phyloP scores from a whole-genome alignment of 2,888 invertebrate genomes.

The Cryptocephalus primarius region DNA sequence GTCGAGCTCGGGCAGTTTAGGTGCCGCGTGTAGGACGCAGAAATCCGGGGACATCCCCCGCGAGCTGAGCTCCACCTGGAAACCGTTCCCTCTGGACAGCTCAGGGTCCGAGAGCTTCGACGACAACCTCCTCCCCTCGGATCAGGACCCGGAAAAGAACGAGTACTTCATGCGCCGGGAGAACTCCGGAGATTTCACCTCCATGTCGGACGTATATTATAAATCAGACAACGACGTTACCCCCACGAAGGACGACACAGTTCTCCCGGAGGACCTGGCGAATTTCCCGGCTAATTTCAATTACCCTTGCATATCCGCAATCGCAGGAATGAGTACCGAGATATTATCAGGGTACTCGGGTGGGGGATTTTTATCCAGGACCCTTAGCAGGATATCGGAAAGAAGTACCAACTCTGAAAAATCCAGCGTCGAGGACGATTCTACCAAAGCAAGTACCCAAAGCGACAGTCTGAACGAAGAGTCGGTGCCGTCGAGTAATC shows the following conservation, averaged over 20 bases:
- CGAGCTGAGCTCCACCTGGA: constrained; percentile 71
- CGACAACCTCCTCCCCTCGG: constrained; percentile 70
- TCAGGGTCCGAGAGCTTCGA: constrained; percentile 79
- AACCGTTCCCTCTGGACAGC: constrained; percentile 73
- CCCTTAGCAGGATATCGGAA: constrained; percentile 77
- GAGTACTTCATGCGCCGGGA: constrained; percentile 36
- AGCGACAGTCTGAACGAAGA: constrained; percentile 79
- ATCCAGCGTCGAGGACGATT: constrained; percentile 76
- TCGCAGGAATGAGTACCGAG: constrained; percentile 48
- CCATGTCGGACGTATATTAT: constrained; percentile 28
- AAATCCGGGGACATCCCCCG: constrained; percentile 47
- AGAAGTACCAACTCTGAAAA: constrained; percentile 82
- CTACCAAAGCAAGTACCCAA: constrained; percentile 74
- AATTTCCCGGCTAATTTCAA: constrained; percentile 67
- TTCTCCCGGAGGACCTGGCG: constrained; percentile 64
- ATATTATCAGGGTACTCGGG: constrained; percentile 43
- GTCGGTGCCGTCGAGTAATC: constrained; percentile 72
- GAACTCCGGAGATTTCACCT: constrained; percentile 27
- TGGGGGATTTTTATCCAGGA: constrained; percentile 63
- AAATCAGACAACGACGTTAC: constrained; percentile 41
- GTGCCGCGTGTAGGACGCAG: constrained; percentile 49
- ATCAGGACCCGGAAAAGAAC: constrained; percentile 45
- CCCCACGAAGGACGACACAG: constrained; percentile 50
- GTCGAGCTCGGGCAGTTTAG: constrained; percentile 63
- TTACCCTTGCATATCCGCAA: constrained; percentile 51